phyloP scores from a whole-genome alignment of 2,888 invertebrate species.

The Caradrina clavipalpis region DNA sequence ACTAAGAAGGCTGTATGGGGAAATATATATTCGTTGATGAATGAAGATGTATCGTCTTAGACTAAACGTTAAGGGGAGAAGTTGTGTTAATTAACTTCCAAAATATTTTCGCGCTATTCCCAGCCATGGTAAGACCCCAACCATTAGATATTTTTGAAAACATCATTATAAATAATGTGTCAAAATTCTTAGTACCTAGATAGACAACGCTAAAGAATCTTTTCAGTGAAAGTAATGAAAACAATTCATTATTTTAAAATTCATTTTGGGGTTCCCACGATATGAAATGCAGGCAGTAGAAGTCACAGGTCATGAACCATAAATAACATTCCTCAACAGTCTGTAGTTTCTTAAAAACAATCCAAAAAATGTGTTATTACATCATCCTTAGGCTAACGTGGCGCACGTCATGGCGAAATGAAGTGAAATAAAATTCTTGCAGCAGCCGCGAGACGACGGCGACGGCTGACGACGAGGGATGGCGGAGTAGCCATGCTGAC shows the following conservation, averaged over 20 bases:
- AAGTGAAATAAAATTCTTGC: constrained; percentile 60
- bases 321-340: constrained; percentile 11
- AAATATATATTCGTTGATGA: constrained; percentile 38
- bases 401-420: constrained; percentile 46
- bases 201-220: too few species aligned
- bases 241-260: too few species aligned
- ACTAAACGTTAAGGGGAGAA: constrained; percentile 12
- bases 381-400: constrained; percentile 41
- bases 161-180: too few species aligned
- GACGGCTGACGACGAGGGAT: constrained; percentile 26
- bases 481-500: neutral
- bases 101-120: constrained; percentile 9
- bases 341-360: constrained; percentile 37
- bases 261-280: neutral
- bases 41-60: constrained; percentile 43
- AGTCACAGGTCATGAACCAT: constrained; percentile 5
- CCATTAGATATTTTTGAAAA: too few species aligned
- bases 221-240: too few species aligned
- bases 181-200: too few species aligned
- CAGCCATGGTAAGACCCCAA: too few species aligned
- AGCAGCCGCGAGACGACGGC: constrained; percentile 39
- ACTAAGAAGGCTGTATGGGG: constrained; percentile 33
- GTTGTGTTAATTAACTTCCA: constrained; percentile 16
- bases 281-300: neutral
- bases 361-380: constrained; percentile 45